phyloP scores from a whole-genome alignment of 2,113 vertebrate genomes.

The Pseudorhombus dupliciocellatus region DNA sequence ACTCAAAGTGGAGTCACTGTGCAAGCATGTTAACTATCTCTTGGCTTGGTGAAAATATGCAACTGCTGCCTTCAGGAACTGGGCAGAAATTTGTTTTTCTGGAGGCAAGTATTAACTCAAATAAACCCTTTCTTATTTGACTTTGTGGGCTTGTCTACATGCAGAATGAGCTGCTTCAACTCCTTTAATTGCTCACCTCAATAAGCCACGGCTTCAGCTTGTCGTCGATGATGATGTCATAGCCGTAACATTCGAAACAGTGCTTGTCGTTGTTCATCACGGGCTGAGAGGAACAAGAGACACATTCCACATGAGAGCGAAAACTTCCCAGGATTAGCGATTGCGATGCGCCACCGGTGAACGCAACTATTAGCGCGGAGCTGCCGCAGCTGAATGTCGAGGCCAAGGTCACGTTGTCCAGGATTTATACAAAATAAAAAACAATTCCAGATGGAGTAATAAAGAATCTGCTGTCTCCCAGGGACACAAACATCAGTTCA shows the following conservation, averaged over 20 bases:
- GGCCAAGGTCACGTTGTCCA: neutral
- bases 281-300: conserved; percentile 78
- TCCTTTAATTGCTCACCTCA: conserved; percentile 83
- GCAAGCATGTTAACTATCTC: conserved; percentile 21
- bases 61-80: neutral
- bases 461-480: no score
- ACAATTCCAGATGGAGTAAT: no score
- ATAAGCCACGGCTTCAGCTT: conserved; percentile 98
- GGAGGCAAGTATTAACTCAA: neutral
- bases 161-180: neutral
- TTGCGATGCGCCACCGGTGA: neutral
- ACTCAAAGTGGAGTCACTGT: conserved; percentile 17
- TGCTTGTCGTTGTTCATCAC: conserved; percentile 99
- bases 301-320: neutral
- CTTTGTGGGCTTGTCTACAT: neutral
- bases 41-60: neutral
- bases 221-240: conserved; percentile 99
- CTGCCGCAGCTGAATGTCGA: neutral
- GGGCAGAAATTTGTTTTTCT: neutral
- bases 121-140: neutral
- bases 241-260: conserved; percentile 98
- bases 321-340: neutral
- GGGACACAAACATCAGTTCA: no score
- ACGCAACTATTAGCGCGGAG: neutral
- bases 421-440: no score